Percentiles rank a stretch among this genome's conserved stretches.
These are phyloP conservation scores for Nematolebias whitei DNA, from an alignment of 2,113 vertebrate species.

Conservation along the genomic window DNA sequence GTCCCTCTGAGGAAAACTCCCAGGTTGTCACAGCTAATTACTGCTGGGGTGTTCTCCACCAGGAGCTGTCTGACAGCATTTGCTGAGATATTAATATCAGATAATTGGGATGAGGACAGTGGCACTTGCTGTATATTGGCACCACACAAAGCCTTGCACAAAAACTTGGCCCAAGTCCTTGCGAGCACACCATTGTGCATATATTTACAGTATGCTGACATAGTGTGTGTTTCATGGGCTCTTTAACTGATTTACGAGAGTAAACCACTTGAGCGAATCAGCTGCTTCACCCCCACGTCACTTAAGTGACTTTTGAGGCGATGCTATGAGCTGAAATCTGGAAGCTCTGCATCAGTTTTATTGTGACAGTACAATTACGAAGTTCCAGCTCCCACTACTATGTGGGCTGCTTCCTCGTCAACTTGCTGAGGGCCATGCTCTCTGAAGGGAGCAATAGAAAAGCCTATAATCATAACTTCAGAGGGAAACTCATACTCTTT, in stretches of 20 bases:
- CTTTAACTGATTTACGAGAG: constrained; percentile 37
- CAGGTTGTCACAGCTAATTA: constrained; percentile 74
- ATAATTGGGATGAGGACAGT: constrained; percentile 42
- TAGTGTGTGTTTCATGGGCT: background rate
- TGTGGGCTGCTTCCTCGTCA: constrained; percentile 58
- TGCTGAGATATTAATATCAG: constrained; percentile 71
- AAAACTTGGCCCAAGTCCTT: constrained; percentile 12
- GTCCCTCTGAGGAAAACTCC: constrained; percentile 68
- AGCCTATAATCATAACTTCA: constrained; percentile 74
- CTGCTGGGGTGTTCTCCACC: constrained; percentile 65
- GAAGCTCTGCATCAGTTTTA: constrained; percentile 75
- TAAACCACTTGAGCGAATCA: constrained; percentile 28
- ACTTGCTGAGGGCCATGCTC: constrained; percentile 65
- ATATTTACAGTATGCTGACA: constrained; percentile 24
- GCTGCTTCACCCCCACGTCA: constrained; percentile 18
- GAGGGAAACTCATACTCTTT: constrained; percentile 72
- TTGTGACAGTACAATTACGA: constrained; percentile 74
- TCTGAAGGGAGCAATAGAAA: constrained; percentile 66
- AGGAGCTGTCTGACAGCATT: constrained; percentile 71
- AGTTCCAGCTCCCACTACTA: constrained; percentile 58
- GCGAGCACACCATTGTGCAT: too few relatives aligned
- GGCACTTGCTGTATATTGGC: constrained; percentile 30
- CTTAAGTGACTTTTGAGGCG: constrained; percentile 45
- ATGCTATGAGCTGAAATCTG: constrained; percentile 55
- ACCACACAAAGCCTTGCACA: constrained; percentile 33